Evolutionary conservation across 2,797 vertebrate species (phyloP), one percentile per base, ranked within the genome.

Genomic region (Aplochiton taeniatus): DNA sequence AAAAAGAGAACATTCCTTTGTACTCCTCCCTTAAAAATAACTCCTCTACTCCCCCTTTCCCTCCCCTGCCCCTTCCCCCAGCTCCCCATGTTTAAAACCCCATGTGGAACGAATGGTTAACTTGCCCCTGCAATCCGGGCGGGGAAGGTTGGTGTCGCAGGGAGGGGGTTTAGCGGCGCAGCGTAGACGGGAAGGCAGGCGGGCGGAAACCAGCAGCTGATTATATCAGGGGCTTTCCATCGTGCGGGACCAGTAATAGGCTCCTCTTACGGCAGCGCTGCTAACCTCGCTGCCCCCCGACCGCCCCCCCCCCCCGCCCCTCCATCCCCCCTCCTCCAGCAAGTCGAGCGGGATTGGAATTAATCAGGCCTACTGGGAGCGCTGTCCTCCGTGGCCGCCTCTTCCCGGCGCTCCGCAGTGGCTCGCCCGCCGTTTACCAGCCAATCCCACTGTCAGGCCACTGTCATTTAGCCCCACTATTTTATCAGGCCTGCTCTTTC

Each of bases 351-450:
- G 94, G 94, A 95, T 96, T 95, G 94, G 96, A 98, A 99, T 99
- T 98, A 98, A 98, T 99, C 97, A 99, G 96, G 94, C 95, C 96
- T 97, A 94, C 96, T 95, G 96, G 96, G 96, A 98, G 94, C 94
- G 93, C 31, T 31, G 31, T 95, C 95, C 94, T 93, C 93, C 89
- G 94, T 85, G 82, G 73, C 70, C 79, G 31, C 54, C 82, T 95
- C 95, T 95, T 70, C 92, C 95, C 94, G 96, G 96, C 95, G 90
- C 95, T 92, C 93, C 91, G 94, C 96, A 97, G 31, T 31, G 31
- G 31, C 31, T 31, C 6, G 31, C 31, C 31, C 6, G 31, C 31
- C 31, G 97, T 97, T 98, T 98, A 96, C 94, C 93, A 94, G 94
- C 94, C 95, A 95, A 96, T 97, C 96, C 95, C 93, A 96, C 95